Conservation (phyloP, 2,797 vertebrate genomes). For the Lateolabrax maculatus region DNA sequence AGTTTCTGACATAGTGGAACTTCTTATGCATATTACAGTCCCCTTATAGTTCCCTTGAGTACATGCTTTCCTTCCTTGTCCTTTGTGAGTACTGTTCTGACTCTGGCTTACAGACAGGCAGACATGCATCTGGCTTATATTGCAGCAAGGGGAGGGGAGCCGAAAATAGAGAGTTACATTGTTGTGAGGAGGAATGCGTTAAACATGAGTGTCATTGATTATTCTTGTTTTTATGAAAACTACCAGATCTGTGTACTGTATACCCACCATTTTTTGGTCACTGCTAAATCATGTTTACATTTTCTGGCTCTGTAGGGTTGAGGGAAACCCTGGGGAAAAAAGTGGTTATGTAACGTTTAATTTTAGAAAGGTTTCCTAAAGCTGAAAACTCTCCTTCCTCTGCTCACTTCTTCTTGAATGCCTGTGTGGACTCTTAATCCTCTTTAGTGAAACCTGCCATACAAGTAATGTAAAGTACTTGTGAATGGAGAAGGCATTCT, state of each 20-base stretch:
- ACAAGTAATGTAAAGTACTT: neutral
- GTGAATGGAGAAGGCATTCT: neutral
- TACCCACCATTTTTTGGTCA: neutral
- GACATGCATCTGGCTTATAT: neutral
- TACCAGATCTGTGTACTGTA: neutral
- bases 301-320: neutral
- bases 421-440: neutral
- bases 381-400: neutral
- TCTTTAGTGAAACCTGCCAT: neutral
- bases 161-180: neutral
- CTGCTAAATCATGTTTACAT: neutral
- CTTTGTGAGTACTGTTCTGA: neutral
- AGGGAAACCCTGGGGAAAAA: no score
- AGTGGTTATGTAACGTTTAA: constrained; percentile 39
- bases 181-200: neutral
- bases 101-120: neutral
- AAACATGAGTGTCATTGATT: neutral
- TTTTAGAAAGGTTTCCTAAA: constrained; percentile 35
- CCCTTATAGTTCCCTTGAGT: neutral
- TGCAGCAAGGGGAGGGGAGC: neutral
- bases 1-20: neutral
- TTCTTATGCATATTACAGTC: neutral
- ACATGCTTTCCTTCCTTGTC: neutral
- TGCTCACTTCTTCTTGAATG: neutral
- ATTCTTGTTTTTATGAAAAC: neutral